A percentile compares a stretch with the other conserved stretches of the same genome.
Conservation (phyloP, 2,113 vertebrate genomes). For the Salvelinus alpinus region DNA sequence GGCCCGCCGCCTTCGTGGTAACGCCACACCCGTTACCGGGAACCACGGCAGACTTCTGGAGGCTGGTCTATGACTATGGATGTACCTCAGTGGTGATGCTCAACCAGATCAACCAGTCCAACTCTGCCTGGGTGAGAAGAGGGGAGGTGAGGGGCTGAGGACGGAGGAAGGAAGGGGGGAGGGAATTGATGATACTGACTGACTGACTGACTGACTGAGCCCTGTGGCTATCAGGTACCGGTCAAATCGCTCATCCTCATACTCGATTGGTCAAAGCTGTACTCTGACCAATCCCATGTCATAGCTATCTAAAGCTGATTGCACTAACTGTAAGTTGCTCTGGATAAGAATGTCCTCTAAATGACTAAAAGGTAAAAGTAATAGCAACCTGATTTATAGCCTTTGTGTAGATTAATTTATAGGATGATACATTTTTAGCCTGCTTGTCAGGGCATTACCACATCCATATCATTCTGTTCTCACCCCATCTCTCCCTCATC, state of each 20-base stretch:
- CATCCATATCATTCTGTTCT: slow-evolving; percentile 22
- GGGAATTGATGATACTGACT: background rate
- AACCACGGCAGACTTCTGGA: slow-evolving; percentile 94
- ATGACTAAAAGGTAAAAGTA: too few species aligned
- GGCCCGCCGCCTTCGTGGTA: slow-evolving; percentile 88
- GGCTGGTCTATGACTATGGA: slow-evolving; percentile 91
- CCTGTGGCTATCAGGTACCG: too few species aligned
- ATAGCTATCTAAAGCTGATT: slow-evolving; percentile 18
- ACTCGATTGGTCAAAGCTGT: background rate
- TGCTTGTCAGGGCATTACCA: slow-evolving; percentile 17
- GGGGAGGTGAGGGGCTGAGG: background rate
- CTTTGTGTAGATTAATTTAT: background rate
- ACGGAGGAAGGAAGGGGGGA: background rate
- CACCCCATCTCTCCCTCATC: background rate
- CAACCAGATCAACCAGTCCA: slow-evolving; percentile 97
- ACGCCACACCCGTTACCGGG: slow-evolving; percentile 91
- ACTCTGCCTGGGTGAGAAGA: slow-evolving; percentile 91
- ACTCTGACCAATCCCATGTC: background rate
- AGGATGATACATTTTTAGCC: slow-evolving; percentile 28
- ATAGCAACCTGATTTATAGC: too few species aligned
- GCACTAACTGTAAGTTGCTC: too few species aligned
- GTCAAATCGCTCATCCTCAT: too few species aligned
- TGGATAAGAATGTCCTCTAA: too few species aligned
- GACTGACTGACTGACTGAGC: background rate
- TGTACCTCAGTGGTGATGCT: slow-evolving; percentile 97